Evolutionary conservation across 37 sponge, comb jelly and placozoan genomes (phyloP).

Genomic region (Cladorhizidae sp.): DNA sequence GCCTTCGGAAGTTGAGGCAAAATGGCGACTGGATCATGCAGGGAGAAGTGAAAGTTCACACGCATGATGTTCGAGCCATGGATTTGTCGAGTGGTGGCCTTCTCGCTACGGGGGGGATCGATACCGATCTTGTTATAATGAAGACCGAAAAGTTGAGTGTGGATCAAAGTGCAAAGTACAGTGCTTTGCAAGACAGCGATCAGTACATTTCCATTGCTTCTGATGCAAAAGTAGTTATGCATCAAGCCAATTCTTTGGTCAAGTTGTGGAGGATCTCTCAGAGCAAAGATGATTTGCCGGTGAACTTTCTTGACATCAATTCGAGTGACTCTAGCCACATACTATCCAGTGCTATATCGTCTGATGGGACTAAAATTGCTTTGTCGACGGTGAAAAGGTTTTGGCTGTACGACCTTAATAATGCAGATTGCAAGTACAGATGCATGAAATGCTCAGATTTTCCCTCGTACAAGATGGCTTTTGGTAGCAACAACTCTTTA

Average conservation of each 20-base stretch:
- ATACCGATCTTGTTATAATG: conserved; percentile 52
- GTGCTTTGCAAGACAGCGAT: conserved; percentile 40
- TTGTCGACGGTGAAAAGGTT: conserved; percentile 36
- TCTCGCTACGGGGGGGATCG: conserved; percentile 76
- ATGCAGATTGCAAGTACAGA: not conserved
- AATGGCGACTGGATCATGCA: conserved; percentile 49
- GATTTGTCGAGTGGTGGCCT: conserved; percentile 37
- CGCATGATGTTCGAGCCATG: conserved; percentile 75
- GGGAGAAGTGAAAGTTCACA: conserved; percentile 54
- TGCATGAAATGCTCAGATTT: conserved; percentile 1
- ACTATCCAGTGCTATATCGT: conserved; percentile 45
- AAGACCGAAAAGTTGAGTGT: conserved; percentile 13
- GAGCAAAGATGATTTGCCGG: conserved; percentile 2
- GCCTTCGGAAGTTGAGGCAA: conserved; percentile 30
- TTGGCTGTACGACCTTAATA: conserved; percentile 57
- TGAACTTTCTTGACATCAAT: conserved; percentile 47
- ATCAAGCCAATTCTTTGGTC: conserved; percentile 27
- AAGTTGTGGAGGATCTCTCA: conserved; percentile 38
- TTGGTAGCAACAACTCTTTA: conserved; percentile 1
- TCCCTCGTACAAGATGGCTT: conserved; percentile 34
- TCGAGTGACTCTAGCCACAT: conserved; percentile 33
- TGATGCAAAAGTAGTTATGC: conserved; percentile 28
- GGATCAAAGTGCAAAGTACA: not conserved
- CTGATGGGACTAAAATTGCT: conserved; percentile 43
- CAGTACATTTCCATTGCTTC: conserved; percentile 28